These are phyloP conservation scores for Eilema caniola DNA, from an alignment of 2,888 invertebrate genomes.

Conservation along the genomic window DNA sequence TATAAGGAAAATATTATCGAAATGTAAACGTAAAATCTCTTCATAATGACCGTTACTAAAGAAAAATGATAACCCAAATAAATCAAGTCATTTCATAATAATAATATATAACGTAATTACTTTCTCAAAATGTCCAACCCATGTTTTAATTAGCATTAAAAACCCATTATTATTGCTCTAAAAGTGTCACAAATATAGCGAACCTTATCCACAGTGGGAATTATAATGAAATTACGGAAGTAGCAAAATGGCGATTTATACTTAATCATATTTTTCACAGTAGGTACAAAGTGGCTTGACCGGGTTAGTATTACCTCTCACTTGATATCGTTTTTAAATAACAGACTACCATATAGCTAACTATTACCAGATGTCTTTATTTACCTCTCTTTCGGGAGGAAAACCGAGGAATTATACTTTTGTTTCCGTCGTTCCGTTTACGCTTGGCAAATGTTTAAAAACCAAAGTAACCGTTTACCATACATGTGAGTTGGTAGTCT, in stretches of 20 bases:
- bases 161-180: background rate
- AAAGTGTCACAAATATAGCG: background rate
- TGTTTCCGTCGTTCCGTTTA: background rate
- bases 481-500: background rate
- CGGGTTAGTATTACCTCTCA: background rate
- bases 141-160: constrained; percentile 4
- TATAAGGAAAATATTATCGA: background rate
- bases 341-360: background rate
- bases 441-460: background rate
- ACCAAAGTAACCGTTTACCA: background rate
- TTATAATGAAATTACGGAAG: background rate
- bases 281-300: background rate
- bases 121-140: background rate
- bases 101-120: constrained; percentile 2
- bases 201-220: background rate
- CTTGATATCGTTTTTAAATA: background rate
- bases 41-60: background rate
- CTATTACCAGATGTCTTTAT: background rate
- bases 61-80: constrained; percentile 3
- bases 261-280: background rate
- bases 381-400: background rate
- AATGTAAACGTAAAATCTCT: background rate
- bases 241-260: background rate
- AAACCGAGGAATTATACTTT: background rate
- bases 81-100: background rate